Evolutionary conservation across 2,113 vertebrate genomes (phyloP), one percentile per base, ranked within the genome.

Genomic region (Hippocampus mohnikei): DNA sequence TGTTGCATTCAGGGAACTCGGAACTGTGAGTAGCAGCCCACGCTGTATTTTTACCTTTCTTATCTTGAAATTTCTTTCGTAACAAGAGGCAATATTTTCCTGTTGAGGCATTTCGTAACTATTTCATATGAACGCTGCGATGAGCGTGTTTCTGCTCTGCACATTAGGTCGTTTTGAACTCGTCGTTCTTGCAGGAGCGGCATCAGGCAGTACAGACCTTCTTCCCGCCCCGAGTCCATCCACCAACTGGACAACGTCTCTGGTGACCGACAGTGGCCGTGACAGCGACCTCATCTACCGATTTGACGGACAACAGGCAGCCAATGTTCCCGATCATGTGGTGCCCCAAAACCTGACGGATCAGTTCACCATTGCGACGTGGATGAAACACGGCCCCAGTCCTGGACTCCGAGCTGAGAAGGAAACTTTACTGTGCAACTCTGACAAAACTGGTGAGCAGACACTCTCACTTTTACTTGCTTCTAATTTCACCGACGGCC

Each of bases 331-430:
- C 0, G 95, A 96, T 33, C 92, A 92, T 37, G 93, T 98, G 80
- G 96, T 98, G 71, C 95, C 97, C 0, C 96, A 97, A 86, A 99
- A 98, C 87, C 92, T 99, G 83, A 98, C 95, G 0, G 95, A 99
- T 85, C 97, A 98, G 80, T 99, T 99, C 89, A 99, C 96, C 70
- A 93, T 99, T 76, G 93, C 94, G 42, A 94, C 96, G 20, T 99
- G 97, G 97, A 98, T 99, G 97, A 96, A 95, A 72, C 97, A 99
- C 0, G 96, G 96, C 5, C 95, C 97, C 50, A 97, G 96, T 87
- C 94, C 94, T 0, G 96, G 95, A 3, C 83, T 96, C 76, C 92
- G 96, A 87, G 95, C 94, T 0, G 96, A 99, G 84, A 99, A 99
- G 76, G 97, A 99, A 87, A 98, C 97, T 8, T 93, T 99, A 71